Conservation (phyloP, 2,113 vertebrate genomes). For the Smithornis capensis region DNA sequence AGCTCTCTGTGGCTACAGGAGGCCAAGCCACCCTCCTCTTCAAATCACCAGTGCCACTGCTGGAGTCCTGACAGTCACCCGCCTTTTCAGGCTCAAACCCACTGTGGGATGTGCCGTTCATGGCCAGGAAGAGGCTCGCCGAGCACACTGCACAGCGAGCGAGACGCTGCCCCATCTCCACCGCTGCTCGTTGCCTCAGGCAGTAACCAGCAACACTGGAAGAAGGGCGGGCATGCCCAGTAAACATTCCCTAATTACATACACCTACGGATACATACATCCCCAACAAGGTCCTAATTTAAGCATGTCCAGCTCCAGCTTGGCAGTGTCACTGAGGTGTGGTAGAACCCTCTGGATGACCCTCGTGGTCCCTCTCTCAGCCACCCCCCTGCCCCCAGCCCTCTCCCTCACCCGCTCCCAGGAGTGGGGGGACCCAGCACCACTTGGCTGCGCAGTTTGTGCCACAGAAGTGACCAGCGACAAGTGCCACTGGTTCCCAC, state of each 20-base stretch:
- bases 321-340: accelerated
- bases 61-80: neutral
- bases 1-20: neutral
- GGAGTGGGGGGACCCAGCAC: accelerated
- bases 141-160: neutral
- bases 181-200: accelerated
- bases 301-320: neutral
- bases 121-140: neutral
- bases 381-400: neutral
- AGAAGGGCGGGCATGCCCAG: neutral
- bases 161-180: accelerated
- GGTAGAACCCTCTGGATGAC: neutral
- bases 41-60: neutral
- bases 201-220: neutral
- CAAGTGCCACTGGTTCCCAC: neutral
- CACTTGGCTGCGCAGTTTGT: accelerated
- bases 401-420: neutral
- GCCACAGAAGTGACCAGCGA: neutral
- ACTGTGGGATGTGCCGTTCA: accelerated
- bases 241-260: neutral
- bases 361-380: accelerated
- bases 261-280: accelerated
- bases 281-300: accelerated
- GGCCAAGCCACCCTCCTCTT: neutral
- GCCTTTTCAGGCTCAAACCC: neutral